Evolutionary conservation across 2,888 invertebrate genomes (phyloP).

Genomic region (Abscondita cerata): DNA sequence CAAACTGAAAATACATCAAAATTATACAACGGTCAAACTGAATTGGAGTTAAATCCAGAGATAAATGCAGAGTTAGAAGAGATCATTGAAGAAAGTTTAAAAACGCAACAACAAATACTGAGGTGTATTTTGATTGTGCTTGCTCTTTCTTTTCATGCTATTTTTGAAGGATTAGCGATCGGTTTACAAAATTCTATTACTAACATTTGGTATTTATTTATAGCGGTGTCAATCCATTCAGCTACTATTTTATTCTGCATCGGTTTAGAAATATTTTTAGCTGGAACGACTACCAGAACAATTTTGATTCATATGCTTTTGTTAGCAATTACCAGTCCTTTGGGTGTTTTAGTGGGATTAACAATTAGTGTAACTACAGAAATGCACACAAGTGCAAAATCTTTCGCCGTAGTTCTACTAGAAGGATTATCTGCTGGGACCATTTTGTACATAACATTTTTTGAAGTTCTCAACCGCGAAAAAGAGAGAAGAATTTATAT

Average conservation of each 20-base stretch:
- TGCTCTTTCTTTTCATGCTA: slow-evolving; percentile 78
- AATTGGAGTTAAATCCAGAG: slow-evolving; percentile 14
- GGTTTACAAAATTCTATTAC: slow-evolving; percentile 72
- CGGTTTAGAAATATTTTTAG: slow-evolving; percentile 73
- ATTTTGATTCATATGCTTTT: slow-evolving; percentile 59
- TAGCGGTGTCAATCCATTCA: slow-evolving; percentile 80
- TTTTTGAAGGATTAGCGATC: slow-evolving; percentile 82
- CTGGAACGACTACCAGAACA: slow-evolving; percentile 49
- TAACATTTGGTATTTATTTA: slow-evolving; percentile 68
- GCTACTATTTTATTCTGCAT: slow-evolving; percentile 82
- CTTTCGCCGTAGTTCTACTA: slow-evolving; percentile 36
- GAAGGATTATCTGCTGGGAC: slow-evolving; percentile 79
- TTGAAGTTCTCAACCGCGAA: slow-evolving; percentile 79
- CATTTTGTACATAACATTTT: slow-evolving; percentile 77
- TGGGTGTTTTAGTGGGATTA: slow-evolving; percentile 61
- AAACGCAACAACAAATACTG: slow-evolving; percentile 53
- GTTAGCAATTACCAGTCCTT: slow-evolving; percentile 60
- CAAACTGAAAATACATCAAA: slow-evolving; percentile 43
- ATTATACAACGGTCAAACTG: slow-evolving; percentile 9
- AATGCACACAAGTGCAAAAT: slow-evolving; percentile 50
- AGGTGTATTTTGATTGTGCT: slow-evolving; percentile 60
- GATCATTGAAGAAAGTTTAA: slow-evolving; percentile 42
- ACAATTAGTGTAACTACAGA: slow-evolving; percentile 56
- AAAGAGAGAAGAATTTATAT: slow-evolving; percentile 64
- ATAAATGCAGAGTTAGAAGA: slow-evolving; percentile 43